Percentiles rank a stretch among this genome's conserved stretches.
Conservation (phyloP, 2,888 invertebrate species). For the Mythimna pallens region DNA sequence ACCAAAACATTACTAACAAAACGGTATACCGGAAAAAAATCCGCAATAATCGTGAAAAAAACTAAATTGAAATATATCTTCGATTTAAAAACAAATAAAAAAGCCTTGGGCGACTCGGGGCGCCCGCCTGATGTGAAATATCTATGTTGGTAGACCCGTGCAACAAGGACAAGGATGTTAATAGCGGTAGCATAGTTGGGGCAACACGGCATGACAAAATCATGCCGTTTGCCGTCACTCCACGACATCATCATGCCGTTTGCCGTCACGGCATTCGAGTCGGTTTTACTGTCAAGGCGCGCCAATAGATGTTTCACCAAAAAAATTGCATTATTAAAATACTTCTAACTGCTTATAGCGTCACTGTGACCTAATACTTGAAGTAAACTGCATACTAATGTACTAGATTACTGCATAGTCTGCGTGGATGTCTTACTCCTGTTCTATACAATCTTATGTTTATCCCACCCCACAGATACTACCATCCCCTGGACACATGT, state of each 20-base stretch:
- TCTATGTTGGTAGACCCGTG: too few relatives aligned
- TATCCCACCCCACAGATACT: constrained; percentile 18
- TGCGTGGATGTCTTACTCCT: constrained; percentile 18
- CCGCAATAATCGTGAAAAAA: constrained; percentile 45
- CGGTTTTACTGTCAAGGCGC: too few relatives aligned
- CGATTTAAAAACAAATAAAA: constrained; percentile 48
- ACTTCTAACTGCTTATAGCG: constrained; percentile 43
- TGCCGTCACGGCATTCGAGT: too few relatives aligned
- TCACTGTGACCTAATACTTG: constrained; percentile 18
- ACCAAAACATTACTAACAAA: constrained; percentile 38
- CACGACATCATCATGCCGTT: too few relatives aligned
- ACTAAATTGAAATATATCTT: constrained; percentile 33
- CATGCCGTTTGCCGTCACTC: too few relatives aligned
- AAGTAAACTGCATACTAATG: constrained; percentile 29
- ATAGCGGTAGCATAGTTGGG: too few relatives aligned
- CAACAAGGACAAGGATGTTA: too few relatives aligned
- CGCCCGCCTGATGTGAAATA: too few relatives aligned
- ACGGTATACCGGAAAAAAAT: constrained; percentile 34
- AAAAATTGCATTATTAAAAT: constrained; percentile 34
- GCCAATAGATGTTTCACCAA: too few relatives aligned
- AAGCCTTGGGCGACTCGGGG: too few relatives aligned
- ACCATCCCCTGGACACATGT: constrained; percentile 22
- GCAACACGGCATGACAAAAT: too few relatives aligned
- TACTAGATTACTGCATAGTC: constrained; percentile 9
- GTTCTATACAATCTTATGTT: constrained; percentile 10